Conservation (phyloP, 2,113 vertebrate species). For the Malurus cyaneus region DNA sequence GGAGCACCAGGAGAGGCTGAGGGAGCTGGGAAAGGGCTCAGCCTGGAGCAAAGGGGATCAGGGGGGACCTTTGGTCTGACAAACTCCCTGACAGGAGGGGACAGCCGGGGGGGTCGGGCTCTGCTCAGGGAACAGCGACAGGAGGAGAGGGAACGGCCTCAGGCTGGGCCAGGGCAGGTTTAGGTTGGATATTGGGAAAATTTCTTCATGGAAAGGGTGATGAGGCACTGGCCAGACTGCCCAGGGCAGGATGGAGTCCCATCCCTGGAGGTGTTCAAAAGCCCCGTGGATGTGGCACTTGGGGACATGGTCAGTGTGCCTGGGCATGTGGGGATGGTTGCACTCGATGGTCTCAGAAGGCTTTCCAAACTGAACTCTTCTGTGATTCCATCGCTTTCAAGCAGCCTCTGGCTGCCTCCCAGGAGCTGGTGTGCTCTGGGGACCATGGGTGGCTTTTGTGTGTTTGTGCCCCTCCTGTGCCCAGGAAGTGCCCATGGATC, state of each 20-base stretch:
- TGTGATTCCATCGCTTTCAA: rapidly evolving
- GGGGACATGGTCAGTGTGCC: rapidly evolving
- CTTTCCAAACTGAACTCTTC: neutral
- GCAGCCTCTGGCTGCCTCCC: neutral
- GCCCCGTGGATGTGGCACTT: neutral
- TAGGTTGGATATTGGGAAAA: neutral
- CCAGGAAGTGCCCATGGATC: rapidly evolving
- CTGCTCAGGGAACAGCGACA: neutral
- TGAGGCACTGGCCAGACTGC: neutral
- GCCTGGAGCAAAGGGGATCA: neutral
- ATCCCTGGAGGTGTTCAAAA: neutral
- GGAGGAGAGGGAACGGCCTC: neutral
- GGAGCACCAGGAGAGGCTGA: rapidly evolving
- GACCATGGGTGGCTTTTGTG: rapidly evolving
- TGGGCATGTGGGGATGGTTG: neutral
- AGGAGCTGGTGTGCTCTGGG: neutral
- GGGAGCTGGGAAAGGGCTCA: neutral
- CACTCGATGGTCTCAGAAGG: neutral
- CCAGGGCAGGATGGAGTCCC: neutral
- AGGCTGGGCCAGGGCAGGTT: rapidly evolving
- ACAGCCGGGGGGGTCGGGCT: rapidly evolving
- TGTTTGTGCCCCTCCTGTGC: rapidly evolving
- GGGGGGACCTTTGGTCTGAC: neutral
- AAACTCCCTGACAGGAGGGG: neutral
- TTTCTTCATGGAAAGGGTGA: too few species aligned